Evolutionary conservation across 2,888 invertebrate species (phyloP).

Genomic region (Athalia cordata): DNA sequence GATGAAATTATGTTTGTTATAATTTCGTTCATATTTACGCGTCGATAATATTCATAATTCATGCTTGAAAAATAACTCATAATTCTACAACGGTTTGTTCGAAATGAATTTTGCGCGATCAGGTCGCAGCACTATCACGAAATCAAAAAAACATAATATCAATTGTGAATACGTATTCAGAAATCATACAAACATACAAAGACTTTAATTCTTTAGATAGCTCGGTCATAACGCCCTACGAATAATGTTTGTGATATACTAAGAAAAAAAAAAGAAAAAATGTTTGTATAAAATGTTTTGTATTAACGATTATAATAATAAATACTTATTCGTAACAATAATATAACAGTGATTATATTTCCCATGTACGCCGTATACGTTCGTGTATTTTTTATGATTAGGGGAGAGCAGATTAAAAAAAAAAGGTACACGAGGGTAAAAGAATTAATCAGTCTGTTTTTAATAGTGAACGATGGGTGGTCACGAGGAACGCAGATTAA

Average conservation of each 20-base stretch:
- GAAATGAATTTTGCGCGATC: no score
- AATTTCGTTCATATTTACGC: neutral
- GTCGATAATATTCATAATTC: slow-evolving; percentile 14
- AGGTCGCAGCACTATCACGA: no score
- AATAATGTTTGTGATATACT: slow-evolving; percentile 50
- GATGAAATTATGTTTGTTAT: neutral
- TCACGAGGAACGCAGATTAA: slow-evolving; percentile 34
- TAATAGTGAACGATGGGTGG: slow-evolving; percentile 32
- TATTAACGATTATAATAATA: slow-evolving; percentile 70
- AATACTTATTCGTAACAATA: slow-evolving; percentile 70
- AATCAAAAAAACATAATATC: no score
- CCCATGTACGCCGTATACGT: slow-evolving; percentile 14
- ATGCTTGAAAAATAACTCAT: neutral
- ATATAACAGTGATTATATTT: slow-evolving; percentile 58
- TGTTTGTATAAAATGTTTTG: slow-evolving; percentile 66
- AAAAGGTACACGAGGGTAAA: slow-evolving; percentile 4
- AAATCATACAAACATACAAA: no score
- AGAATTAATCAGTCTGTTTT: slow-evolving; percentile 46
- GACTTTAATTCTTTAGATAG: no score
- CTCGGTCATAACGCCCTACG: slow-evolving; percentile 15
- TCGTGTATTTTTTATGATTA: neutral
- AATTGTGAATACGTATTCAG: no score
- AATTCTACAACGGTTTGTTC: no score
- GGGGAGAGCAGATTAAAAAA: neutral
- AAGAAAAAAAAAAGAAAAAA: slow-evolving; percentile 54